Evolutionary conservation across 2,888 invertebrate genomes (phyloP).

Genomic region (Euplexia lucipara): DNA sequence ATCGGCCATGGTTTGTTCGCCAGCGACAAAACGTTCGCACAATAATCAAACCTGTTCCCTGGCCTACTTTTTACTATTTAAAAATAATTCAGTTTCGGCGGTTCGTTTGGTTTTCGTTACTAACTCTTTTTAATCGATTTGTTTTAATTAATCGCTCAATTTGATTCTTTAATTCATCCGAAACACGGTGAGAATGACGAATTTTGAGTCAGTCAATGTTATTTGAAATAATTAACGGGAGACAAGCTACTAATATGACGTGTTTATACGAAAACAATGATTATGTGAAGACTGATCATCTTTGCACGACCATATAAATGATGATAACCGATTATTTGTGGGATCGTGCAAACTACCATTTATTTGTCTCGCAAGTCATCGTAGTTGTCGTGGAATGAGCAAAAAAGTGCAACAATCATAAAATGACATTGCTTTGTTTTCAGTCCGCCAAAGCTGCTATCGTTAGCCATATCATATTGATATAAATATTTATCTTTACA

Average conservation of each 20-base stretch:
- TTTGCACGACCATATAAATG: no score
- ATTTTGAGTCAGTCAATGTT: constrained; percentile 22
- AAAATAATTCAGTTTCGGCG: constrained; percentile 38
- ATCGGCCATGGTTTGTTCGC: constrained; percentile 51
- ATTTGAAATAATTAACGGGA: background rate
- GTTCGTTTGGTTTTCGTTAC: constrained; percentile 29
- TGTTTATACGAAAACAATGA: constrained; percentile 14
- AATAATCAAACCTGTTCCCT: constrained; percentile 55
- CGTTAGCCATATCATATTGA: constrained; percentile 44
- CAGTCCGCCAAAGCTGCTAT: constrained; percentile 19
- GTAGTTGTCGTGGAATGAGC: constrained; percentile 2
- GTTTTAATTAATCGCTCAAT: constrained; percentile 42
- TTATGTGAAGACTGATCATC: background rate
- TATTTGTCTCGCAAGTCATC: constrained; percentile 20
- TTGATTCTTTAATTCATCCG: constrained; percentile 32
- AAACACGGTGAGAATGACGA: constrained; percentile 3
- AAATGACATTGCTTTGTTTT: constrained; percentile 50
- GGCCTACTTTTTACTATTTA: constrained; percentile 60
- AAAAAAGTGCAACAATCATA: constrained; percentile 37
- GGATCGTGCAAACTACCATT: background rate
- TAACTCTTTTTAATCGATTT: constrained; percentile 43
- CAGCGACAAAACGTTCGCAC: constrained; percentile 51
- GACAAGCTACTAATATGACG: background rate
- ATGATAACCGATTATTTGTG: constrained; percentile 1
- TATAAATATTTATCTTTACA: constrained; percentile 58